Conservation (phyloP, 2,888 invertebrate species). For the Epinotia demarniana region DNA sequence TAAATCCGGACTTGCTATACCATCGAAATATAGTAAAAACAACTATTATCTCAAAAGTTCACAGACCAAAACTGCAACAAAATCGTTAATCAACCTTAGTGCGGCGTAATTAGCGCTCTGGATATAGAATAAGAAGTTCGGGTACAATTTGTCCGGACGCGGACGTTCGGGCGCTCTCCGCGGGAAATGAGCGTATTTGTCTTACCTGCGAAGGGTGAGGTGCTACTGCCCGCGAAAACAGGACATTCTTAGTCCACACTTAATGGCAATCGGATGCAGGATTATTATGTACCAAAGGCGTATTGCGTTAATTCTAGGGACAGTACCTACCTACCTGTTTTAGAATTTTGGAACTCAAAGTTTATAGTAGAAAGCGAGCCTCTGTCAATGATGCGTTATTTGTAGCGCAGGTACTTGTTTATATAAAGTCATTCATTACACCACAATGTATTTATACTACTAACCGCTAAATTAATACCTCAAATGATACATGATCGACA, state of each 20-base stretch:
- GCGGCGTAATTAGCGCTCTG: slow-evolving; percentile 22
- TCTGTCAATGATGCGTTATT: too few species aligned
- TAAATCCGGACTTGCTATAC: too few species aligned
- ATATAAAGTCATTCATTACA: too few species aligned
- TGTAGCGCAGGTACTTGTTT: too few species aligned
- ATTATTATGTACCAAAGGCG: background rate
- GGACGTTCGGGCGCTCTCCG: slow-evolving; percentile 73
- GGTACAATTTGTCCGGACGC: slow-evolving; percentile 75
- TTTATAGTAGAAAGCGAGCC: too few species aligned
- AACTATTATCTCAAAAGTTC: background rate
- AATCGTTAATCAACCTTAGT: background rate
- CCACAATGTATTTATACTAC: too few species aligned
- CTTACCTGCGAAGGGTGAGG: slow-evolving; percentile 68
- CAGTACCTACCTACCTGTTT: too few species aligned
- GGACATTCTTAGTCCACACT: background rate
- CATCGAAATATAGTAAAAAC: too few species aligned
- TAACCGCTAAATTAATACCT: too few species aligned
- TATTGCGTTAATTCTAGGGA: too few species aligned
- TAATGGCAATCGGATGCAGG: background rate
- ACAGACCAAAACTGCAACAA: background rate
- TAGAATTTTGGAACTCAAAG: too few species aligned
- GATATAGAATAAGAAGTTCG: slow-evolving; percentile 61
- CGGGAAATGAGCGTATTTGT: slow-evolving; percentile 83
- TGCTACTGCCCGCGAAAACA: slow-evolving; percentile 47
- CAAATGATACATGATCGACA: too few species aligned